phyloP scores from a whole-genome alignment of 92 coral and sea anemone species.

The Palythoa grandis region DNA sequence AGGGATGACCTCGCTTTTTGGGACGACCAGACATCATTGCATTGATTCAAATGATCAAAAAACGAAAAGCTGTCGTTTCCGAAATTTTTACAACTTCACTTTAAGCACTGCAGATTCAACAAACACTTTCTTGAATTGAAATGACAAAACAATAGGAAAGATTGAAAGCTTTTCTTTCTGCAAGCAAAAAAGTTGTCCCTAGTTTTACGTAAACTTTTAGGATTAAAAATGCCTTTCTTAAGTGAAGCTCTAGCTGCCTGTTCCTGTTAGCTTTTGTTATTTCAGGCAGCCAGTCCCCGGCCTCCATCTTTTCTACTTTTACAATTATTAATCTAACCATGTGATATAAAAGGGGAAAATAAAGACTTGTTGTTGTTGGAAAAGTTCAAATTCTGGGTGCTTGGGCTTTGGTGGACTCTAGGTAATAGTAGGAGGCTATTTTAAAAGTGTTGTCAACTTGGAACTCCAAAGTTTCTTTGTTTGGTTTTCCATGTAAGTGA shows the following conservation, averaged over 20 bases:
- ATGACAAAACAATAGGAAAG: neutral
- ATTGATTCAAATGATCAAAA: neutral
- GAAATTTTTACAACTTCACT: neutral
- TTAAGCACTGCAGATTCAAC: slow-evolving; percentile 13
- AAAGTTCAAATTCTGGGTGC: no score
- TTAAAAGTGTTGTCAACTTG: neutral
- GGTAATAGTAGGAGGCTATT: neutral
- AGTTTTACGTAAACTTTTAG: no score
- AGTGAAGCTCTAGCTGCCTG: no score
- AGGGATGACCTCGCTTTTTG: neutral
- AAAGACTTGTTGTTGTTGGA: no score
- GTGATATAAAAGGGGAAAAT: no score
- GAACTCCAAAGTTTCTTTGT: neutral
- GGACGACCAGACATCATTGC: neutral
- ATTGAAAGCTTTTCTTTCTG: no score
- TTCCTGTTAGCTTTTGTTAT: no score
- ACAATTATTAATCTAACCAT: no score
- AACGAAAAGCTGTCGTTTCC: slow-evolving; percentile 12
- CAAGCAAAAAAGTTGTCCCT: no score
- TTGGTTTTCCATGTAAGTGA: neutral
- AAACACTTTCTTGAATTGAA: slow-evolving; percentile 1
- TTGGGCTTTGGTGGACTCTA: neutral
- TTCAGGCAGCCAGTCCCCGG: no score
- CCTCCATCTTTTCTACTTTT: no score
- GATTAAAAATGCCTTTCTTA: no score